These are phyloP conservation scores for Sturmia bella DNA, from an alignment of 2,888 invertebrate species.

Conservation along the genomic window DNA sequence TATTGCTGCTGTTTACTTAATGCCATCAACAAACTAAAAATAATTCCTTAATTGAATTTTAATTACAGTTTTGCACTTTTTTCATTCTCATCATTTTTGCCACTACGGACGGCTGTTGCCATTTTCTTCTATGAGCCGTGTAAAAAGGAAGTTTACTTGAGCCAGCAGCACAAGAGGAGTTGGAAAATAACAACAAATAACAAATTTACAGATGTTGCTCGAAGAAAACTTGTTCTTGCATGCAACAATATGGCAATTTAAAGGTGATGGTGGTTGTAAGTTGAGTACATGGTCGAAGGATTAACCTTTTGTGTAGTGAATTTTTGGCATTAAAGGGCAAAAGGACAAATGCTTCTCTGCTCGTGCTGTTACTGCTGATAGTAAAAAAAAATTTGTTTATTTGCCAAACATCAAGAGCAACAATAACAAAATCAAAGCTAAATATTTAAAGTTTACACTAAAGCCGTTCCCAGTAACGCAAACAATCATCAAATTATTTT, in stretches of 20 bases:
- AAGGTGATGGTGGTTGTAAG: constrained; percentile 40
- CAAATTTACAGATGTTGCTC: constrained; percentile 67
- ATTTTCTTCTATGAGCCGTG: constrained; percentile 41
- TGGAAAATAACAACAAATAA: constrained; percentile 58
- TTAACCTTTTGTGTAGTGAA: constrained; percentile 56
- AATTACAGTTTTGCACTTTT: constrained; percentile 73
- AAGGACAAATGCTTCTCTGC: constrained; percentile 43
- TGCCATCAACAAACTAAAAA: constrained; percentile 66
- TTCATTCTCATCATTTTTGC: constrained; percentile 30
- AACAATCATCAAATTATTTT: constrained; percentile 47
- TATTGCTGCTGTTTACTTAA: constrained; percentile 55
- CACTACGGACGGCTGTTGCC: constrained; percentile 53
- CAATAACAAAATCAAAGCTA: constrained; percentile 65
- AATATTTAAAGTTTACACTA: constrained; percentile 67
- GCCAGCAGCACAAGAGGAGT: constrained; percentile 11
- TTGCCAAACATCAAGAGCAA: constrained; percentile 70
- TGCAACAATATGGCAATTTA: constrained; percentile 22
- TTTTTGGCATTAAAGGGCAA: constrained; percentile 45
- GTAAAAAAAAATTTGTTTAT: constrained; percentile 63
- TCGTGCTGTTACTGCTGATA: constrained; percentile 41
- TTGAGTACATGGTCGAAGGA: constrained; percentile 31
- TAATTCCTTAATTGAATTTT: constrained; percentile 74
- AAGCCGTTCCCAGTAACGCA: constrained; percentile 47
- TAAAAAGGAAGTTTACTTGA: constrained; percentile 47
- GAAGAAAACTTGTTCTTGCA: constrained; percentile 35